These are phyloP conservation scores for Lepidurus apus DNA, from an alignment of 1,140 invertebrate genomes.

Conservation along the genomic window DNA sequence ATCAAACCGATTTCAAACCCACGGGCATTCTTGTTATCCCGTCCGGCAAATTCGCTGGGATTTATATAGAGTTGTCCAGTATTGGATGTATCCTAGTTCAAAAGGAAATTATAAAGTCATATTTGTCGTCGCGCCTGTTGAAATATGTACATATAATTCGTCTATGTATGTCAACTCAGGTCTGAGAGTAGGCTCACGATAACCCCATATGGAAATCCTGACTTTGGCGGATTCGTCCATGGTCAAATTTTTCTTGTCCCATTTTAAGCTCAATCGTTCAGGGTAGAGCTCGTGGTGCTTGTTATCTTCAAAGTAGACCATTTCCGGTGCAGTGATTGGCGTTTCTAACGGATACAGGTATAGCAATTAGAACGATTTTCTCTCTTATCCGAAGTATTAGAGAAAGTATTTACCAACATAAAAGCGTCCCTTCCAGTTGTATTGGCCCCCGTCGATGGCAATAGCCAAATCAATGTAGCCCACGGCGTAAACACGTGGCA, in stretches of 20 bases:
- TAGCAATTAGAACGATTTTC: neutral
- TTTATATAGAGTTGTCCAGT: conserved; percentile 61
- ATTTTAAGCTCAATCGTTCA: conserved; percentile 65
- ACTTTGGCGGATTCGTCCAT: conserved; percentile 66
- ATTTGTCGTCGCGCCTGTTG: neutral
- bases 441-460: conserved; percentile 68
- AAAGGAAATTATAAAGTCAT: conserved; percentile 37
- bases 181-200: conserved; percentile 70
- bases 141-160: conserved; percentile 46
- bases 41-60: conserved; percentile 60
- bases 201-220: conserved; percentile 77
- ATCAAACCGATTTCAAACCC: conserved; percentile 84
- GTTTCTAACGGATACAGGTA: conserved; percentile 57
- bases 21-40: conserved; percentile 56
- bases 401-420: conserved; percentile 67
- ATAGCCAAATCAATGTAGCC: conserved; percentile 85
- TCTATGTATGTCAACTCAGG: conserved; percentile 61
- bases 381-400: conserved; percentile 4
- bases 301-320: conserved; percentile 69
- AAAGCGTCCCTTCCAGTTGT: conserved; percentile 86
- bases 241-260: conserved; percentile 79
- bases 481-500: conserved; percentile 80
- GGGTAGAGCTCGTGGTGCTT: conserved; percentile 65
- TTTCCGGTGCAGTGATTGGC: conserved; percentile 72
- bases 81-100: conserved; percentile 57